Evolutionary conservation across 1,140 invertebrate species (phyloP).

Genomic region (Cyclina sinensis): DNA sequence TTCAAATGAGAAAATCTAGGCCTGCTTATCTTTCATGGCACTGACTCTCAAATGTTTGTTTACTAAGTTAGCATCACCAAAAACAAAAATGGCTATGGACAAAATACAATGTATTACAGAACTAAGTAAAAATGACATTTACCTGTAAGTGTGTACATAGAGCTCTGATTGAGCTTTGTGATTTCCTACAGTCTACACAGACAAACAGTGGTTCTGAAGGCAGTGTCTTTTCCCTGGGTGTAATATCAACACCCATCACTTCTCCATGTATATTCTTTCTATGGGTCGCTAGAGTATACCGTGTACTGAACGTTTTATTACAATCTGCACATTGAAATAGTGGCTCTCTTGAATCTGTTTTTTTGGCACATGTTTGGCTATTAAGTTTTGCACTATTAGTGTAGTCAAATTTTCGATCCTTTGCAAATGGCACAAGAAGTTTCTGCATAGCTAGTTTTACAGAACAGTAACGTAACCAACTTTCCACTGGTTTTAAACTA

Average conservation of each 20-base stretch:
- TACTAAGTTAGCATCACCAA: no score
- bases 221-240: background rate
- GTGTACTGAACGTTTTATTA: background rate
- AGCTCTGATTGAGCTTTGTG: background rate
- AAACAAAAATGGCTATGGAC: no score
- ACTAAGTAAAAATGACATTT: no score
- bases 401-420: background rate
- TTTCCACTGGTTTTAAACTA: background rate
- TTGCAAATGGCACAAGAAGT: conserved; percentile 32
- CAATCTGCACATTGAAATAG: background rate
- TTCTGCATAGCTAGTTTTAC: conserved; percentile 4
- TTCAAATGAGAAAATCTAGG: no score
- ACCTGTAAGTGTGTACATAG: conserved; percentile 16
- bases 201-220: conserved; percentile 27
- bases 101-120: no score
- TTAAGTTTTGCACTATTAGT: background rate
- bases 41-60: no score
- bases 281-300: background rate
- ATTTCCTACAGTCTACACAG: background rate
- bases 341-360: background rate
- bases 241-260: background rate
- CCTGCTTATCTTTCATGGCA: no score
- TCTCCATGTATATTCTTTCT: background rate
- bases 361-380: background rate
- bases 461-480: conserved; percentile 19